Conservation (phyloP, 2,797 vertebrate genomes). For the Halcyon smyrnensis region DNA sequence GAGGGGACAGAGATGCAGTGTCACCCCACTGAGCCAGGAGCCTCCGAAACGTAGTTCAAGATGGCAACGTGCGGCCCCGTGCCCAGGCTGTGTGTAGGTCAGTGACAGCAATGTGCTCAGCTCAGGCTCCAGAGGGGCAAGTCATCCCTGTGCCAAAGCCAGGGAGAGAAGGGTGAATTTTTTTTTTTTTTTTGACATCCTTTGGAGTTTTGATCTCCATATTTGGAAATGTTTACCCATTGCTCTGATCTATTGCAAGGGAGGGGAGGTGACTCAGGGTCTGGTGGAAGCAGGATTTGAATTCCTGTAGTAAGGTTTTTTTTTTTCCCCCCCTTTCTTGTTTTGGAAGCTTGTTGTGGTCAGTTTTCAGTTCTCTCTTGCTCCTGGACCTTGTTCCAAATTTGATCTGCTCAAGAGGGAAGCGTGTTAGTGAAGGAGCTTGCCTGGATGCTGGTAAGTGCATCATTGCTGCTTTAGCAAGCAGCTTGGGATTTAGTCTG, state of each 20-base stretch:
- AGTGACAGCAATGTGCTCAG: conserved; percentile 57
- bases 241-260: conserved; percentile 91
- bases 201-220: conserved; percentile 92
- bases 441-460: conserved; percentile 72
- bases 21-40: not conserved
- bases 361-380: conserved; percentile 72
- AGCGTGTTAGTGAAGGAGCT: conserved; percentile 37
- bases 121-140: conserved; percentile 67
- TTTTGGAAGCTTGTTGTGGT: conserved; percentile 74
- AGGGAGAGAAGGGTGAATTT: conserved; percentile 77
- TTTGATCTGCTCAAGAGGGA: conserved; percentile 36
- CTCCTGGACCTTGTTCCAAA: conserved; percentile 68
- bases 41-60: not conserved
- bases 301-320: conserved; percentile 75
- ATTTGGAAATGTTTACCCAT: conserved; percentile 99
- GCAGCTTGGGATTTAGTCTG: not conserved
- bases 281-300: conserved; percentile 83
- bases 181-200: conserved; percentile 83
- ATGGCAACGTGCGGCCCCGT: not conserved
- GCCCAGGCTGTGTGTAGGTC: not conserved
- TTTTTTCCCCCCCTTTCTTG: conserved; percentile 29
- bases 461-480: conserved; percentile 30
- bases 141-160: conserved; percentile 81
- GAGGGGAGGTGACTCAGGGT: conserved; percentile 92
- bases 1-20: not conserved